These are phyloP conservation scores for Melanerpes aurifrons DNA, from an alignment of 2,113 vertebrate species.

Conservation along the genomic window DNA sequence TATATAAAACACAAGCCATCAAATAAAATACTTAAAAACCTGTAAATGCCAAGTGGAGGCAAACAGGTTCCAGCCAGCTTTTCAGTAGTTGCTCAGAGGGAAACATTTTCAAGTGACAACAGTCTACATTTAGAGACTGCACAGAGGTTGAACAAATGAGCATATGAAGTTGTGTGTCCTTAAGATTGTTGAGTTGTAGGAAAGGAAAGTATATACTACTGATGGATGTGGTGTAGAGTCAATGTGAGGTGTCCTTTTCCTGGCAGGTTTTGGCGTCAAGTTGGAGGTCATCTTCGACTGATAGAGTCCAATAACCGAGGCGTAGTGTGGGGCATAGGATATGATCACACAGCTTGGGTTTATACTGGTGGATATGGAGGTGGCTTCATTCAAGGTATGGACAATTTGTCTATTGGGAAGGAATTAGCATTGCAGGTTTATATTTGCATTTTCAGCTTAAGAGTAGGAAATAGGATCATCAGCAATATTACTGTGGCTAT, in stretches of 20 bases:
- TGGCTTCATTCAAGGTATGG: slow-evolving; percentile 90
- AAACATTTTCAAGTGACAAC: neutral
- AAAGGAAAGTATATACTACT: neutral
- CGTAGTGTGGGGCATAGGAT: slow-evolving; percentile 93
- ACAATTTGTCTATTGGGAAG: neutral
- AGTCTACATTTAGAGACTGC: neutral
- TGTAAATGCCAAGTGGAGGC: no score
- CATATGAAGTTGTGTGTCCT: neutral
- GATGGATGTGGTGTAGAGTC: neutral
- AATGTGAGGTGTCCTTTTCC: neutral
- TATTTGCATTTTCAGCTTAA: neutral
- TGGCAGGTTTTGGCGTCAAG: slow-evolving; percentile 93
- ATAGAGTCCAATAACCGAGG: slow-evolving; percentile 88
- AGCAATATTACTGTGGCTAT: neutral
- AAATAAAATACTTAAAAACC: neutral
- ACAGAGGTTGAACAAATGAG: neutral
- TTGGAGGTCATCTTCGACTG: slow-evolving; percentile 90
- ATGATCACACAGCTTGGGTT: slow-evolving; percentile 92
- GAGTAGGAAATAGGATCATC: neutral
- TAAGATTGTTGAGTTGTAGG: neutral
- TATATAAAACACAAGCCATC: neutral
- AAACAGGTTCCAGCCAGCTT: neutral
- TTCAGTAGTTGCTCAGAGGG: neutral
- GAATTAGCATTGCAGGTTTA: neutral
- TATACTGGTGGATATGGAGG: slow-evolving; percentile 91